Evolutionary conservation across 2,797 vertebrate species (phyloP).

Genomic region (Linurgus olivaceus): DNA sequence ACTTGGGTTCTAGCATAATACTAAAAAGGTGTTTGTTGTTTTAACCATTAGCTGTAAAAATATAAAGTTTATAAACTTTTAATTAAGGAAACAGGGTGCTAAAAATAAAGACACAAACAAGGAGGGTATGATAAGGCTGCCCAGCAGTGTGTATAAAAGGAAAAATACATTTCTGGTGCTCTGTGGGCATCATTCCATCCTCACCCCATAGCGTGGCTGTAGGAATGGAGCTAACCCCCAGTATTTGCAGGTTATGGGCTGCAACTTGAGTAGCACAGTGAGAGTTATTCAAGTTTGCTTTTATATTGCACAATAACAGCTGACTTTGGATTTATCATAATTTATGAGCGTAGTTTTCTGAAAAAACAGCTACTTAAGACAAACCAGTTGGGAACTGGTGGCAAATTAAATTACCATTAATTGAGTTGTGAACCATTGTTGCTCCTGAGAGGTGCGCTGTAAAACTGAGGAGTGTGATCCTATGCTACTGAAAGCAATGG

Average conservation of each 20-base stretch:
- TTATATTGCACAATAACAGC: neutral
- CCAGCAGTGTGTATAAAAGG: neutral
- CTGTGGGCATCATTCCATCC: neutral
- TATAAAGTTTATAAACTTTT: conserved; percentile 24
- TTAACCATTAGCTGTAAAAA: conserved; percentile 52
- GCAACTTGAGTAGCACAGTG: neutral
- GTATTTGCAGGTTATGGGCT: neutral
- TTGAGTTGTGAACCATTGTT: conserved; percentile 36
- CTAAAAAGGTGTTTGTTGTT: conserved; percentile 45
- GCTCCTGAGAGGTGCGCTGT: conserved; percentile 35
- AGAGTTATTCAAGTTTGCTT: neutral
- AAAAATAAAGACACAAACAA: conserved; percentile 22
- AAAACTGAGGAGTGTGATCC: neutral
- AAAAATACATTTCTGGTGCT: neutral
- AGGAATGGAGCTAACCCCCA: neutral
- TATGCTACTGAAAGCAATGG: neutral
- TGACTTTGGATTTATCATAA: neutral
- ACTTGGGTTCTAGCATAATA: neutral
- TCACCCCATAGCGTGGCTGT: accelerated
- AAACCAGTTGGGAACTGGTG: neutral
- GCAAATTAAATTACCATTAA: conserved; percentile 39
- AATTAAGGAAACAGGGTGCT: conserved; percentile 45
- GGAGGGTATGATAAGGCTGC: neutral
- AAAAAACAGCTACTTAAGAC: neutral
- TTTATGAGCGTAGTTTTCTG: neutral